Percentiles rank a stretch among this genome's conserved stretches.
These are phyloP conservation scores for Hyla sarda DNA, from an alignment of 2,113 vertebrate genomes.

Conservation along the genomic window DNA sequence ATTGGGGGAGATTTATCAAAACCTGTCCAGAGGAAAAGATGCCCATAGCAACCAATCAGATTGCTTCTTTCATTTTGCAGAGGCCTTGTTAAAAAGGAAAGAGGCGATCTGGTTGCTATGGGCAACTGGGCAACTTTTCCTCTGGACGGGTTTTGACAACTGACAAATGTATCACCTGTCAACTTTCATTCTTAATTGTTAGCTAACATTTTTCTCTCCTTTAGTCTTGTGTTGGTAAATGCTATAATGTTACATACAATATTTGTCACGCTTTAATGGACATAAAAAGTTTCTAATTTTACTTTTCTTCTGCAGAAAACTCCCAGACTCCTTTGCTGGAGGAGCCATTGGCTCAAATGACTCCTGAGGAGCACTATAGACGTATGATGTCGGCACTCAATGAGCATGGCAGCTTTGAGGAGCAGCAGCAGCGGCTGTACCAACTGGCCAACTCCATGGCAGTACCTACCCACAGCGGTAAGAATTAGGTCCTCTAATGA, in stretches of 20 bases:
- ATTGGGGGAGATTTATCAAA: no score
- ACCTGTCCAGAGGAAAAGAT: no score
- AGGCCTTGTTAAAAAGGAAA: no score
- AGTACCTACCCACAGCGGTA: constrained; percentile 86
- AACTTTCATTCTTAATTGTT: no score
- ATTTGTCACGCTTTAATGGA: background rate
- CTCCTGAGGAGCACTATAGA: constrained; percentile 94
- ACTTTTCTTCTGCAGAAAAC: constrained; percentile 75
- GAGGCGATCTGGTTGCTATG: no score
- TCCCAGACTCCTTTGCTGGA: constrained; percentile 84
- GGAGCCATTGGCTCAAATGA: constrained; percentile 85
- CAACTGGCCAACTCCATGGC: constrained; percentile 93
- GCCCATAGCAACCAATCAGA: no score
- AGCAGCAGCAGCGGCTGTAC: constrained; percentile 93
- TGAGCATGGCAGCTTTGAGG: constrained; percentile 87
- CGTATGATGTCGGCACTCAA: constrained; percentile 92
- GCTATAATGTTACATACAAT: no score
- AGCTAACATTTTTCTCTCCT: background rate
- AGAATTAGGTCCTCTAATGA: background rate
- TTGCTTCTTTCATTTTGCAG: no score
- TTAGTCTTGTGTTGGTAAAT: background rate
- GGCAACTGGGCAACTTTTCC: no score
- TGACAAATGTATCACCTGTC: no score
- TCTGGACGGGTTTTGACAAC: no score
- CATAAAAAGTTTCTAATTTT: background rate